Evolutionary conservation across 2,113 vertebrate genomes (phyloP), one percentile per base, ranked within the genome.

Genomic region (Abramis brama): DNA sequence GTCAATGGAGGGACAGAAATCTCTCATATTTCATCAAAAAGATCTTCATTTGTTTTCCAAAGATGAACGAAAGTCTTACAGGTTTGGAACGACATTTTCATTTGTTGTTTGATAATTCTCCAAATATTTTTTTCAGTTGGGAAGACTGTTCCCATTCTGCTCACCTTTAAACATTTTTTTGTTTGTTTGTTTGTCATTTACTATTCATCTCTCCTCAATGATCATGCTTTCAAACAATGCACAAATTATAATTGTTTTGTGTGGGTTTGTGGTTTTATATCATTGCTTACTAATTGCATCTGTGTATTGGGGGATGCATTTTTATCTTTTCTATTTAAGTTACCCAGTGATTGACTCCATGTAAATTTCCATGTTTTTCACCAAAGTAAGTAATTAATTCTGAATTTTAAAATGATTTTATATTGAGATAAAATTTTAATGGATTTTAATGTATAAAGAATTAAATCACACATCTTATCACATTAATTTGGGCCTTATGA

Each of bases 231-330:
- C 39, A 47, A 50, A 75, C 23, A 27, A 50, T 47, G 11, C 23
- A n/a, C 23, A 52, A 30, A 15, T 76, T 52, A 27, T 17, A 27
- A 75, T 27, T 9, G n/a, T 43, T 39, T 74, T 23, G n/a, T 47
- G 23, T 45, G 11, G 47, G 73, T 25, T 75, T 75, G 12, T 27
- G n/a, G 45, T 52, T 76, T 76, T 76, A 50, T 76, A 10, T 27
- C n/a, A 52, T 33, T 71, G 68, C 33, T 10, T 71, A 39, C 68
- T 70, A 71, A 71, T 39, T 71, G 5, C 68, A 71, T 71, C 64
- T 39, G 68, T 39, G 33, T 70, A 71, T 71, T 70, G 19, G 8
- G 33, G 68, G 33, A 39, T 71, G 19, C 68, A 27, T 27, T 50
- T 27, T 76, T 50, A 52, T 50, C 6, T 76, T 75, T 75, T 25